Percentiles rank a stretch among this genome's conserved stretches.
Conservation (phyloP, 2,888 invertebrate genomes). For the Hypena proboscidalis region DNA sequence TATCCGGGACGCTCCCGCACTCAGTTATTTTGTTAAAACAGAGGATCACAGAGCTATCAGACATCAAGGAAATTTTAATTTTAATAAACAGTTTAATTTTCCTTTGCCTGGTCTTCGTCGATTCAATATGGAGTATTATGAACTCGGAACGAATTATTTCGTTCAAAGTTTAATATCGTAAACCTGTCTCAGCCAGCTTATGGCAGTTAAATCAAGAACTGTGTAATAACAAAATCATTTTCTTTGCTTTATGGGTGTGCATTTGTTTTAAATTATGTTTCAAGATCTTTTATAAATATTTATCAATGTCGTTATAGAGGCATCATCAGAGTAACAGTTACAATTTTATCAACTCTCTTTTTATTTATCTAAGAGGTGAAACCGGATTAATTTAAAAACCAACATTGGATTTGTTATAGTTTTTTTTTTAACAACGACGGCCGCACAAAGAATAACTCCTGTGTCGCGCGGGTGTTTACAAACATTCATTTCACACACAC, state of each 20-base stretch:
- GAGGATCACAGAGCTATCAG: constrained; percentile 38
- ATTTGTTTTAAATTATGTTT: neutral
- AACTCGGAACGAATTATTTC: constrained; percentile 46
- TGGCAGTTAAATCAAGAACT: constrained; percentile 61
- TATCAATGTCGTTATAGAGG: neutral
- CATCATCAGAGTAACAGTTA: neutral
- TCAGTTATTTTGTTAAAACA: constrained; percentile 47
- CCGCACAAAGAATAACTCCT: too few species aligned
- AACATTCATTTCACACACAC: too few species aligned
- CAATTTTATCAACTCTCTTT: too few species aligned
- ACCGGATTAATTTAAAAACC: too few species aligned
- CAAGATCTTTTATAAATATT: too few species aligned
- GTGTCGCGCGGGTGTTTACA: too few species aligned
- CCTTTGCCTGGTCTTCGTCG: constrained; percentile 29
- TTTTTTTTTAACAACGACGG: too few species aligned
- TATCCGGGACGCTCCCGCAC: constrained; percentile 36
- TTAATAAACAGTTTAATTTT: constrained; percentile 53
- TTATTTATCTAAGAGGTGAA: too few species aligned
- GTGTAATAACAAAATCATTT: constrained; percentile 50
- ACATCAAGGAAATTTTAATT: constrained; percentile 55
- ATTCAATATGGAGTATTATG: constrained; percentile 46
- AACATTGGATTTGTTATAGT: too few species aligned
- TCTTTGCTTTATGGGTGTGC: too few species aligned
- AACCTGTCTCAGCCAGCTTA: constrained; percentile 59
- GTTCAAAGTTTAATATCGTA: constrained; percentile 59